Conservation (phyloP, 2,797 vertebrate genomes). For the Scomberomorus guttatus region DNA sequence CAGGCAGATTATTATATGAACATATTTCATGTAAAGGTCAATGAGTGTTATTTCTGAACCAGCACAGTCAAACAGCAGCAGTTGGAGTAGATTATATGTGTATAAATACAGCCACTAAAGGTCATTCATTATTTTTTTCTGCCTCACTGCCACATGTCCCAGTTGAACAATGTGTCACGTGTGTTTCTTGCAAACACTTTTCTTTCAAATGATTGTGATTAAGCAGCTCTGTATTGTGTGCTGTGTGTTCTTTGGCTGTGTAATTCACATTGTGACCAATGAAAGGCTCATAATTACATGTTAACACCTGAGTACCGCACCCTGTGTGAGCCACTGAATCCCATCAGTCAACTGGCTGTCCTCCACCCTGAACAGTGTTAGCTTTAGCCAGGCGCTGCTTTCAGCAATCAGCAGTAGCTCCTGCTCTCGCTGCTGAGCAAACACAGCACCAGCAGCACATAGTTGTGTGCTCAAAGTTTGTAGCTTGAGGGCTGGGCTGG, state of each 20-base stretch:
- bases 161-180: conserved; percentile 56
- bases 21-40: background rate
- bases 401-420: conserved; percentile 68
- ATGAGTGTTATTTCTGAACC: background rate
- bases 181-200: conserved; percentile 60
- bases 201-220: conserved; percentile 68
- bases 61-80: background rate
- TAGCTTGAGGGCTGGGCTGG: conserved; percentile 86
- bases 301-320: conserved; percentile 82
- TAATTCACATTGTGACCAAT: conserved; percentile 83
- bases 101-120: background rate
- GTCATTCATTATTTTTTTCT: conserved; percentile 25
- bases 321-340: conserved; percentile 83
- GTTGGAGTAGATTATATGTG: background rate
- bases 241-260: conserved; percentile 72
- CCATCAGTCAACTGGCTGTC: conserved; percentile 83
- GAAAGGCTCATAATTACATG: conserved; percentile 87
- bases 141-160: conserved; percentile 18
- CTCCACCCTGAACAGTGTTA: conserved; percentile 77
- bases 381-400: conserved; percentile 67
- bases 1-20: conserved; percentile 18
- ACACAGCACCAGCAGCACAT: conserved; percentile 73
- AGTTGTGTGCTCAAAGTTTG: conserved; percentile 79
- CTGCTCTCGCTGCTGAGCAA: conserved; percentile 79
- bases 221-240: conserved; percentile 68